These are phyloP conservation scores for Embidobia sp. DNA, from an alignment of 2,888 invertebrate genomes.

Conservation along the genomic window DNA sequence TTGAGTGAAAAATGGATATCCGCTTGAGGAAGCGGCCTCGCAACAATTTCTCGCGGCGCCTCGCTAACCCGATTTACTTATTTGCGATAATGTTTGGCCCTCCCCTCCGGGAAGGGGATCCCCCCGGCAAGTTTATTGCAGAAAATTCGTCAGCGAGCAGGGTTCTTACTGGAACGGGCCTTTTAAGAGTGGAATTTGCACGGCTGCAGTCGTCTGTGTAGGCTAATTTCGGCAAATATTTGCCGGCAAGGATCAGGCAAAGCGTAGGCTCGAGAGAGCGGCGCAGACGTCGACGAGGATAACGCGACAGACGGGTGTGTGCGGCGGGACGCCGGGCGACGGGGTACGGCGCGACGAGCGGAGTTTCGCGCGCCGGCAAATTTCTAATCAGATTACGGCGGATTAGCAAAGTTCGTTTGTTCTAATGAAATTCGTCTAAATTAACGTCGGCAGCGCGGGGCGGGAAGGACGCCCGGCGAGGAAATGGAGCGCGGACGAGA, in stretches of 20 bases:
- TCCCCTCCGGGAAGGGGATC: background rate
- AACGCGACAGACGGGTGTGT: conserved; percentile 42
- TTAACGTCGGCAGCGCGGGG: conserved; percentile 77
- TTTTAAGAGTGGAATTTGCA: conserved; percentile 62
- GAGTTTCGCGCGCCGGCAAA: conserved; percentile 78
- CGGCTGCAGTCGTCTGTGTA: conserved; percentile 68
- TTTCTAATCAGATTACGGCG: conserved; percentile 81
- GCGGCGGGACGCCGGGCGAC: conserved; percentile 51
- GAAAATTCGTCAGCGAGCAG: conserved; percentile 57
- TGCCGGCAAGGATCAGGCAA: conserved; percentile 75
- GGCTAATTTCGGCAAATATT: conserved; percentile 79
- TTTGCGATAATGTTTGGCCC: conserved; percentile 39
- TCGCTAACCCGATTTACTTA: conserved; percentile 40
- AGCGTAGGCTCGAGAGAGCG: conserved; percentile 69
- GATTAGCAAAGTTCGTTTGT: conserved; percentile 82
- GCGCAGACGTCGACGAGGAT: conserved; percentile 67
- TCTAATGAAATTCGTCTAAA: conserved; percentile 82
- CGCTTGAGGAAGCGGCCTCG: too few species aligned
- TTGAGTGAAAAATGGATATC: too few species aligned
- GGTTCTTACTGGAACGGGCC: conserved; percentile 48
- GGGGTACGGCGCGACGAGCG: conserved; percentile 61
- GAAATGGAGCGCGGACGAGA: conserved; percentile 61
- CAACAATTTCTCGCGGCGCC: too few species aligned
- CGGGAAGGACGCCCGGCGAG: conserved; percentile 61
- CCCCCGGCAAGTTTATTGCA: conserved; percentile 45